Conservation (phyloP, 2,888 invertebrate species). For the Nebria brevicollis region DNA sequence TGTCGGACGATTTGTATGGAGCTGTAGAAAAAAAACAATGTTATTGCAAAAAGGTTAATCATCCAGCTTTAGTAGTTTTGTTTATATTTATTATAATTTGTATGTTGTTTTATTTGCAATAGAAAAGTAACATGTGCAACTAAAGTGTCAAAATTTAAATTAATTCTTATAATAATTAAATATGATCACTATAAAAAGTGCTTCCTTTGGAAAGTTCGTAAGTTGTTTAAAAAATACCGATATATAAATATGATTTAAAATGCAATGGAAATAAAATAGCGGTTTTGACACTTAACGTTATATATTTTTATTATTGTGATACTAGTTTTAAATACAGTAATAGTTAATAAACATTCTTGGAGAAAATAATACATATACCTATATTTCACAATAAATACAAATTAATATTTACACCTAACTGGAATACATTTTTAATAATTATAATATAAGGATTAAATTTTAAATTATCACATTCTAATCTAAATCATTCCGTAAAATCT, state of each 20-base stretch:
- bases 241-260: neutral
- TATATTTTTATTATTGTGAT: constrained; percentile 41
- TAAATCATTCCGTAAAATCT: constrained; percentile 10
- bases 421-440: constrained; percentile 21
- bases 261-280: neutral
- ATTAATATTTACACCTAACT: constrained; percentile 32
- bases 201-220: neutral
- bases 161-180: too few species aligned
- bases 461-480: constrained; percentile 22
- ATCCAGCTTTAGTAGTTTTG: neutral
- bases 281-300: constrained; percentile 26
- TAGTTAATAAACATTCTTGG: constrained; percentile 33
- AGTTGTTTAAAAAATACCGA: neutral
- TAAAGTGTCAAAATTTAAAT: neutral
- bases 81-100: neutral
- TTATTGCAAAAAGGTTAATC: constrained; percentile 7
- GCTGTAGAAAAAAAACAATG: neutral
- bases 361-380: constrained; percentile 11
- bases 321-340: constrained; percentile 45
- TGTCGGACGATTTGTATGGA: neutral
- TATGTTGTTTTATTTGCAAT: neutral
- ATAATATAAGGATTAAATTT: constrained; percentile 12
- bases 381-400: constrained; percentile 39
- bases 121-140: neutral
- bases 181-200: too few species aligned